These are phyloP conservation scores for Steinernema khuongi DNA, from an alignment of 1,140 invertebrate genomes.

Conservation along the genomic window DNA sequence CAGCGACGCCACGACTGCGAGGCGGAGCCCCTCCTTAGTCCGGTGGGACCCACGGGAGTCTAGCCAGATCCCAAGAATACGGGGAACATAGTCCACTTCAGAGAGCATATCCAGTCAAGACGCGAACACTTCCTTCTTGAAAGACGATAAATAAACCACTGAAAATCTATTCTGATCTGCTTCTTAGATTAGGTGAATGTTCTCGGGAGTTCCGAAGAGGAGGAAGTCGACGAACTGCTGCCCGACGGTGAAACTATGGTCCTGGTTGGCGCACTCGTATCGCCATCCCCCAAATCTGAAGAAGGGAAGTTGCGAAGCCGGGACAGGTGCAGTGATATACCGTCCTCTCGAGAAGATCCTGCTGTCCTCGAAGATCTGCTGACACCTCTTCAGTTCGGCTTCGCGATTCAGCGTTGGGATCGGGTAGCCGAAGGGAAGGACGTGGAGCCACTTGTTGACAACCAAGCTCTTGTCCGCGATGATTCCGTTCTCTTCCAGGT, in stretches of 20 bases:
- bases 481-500: slow-evolving; percentile 22
- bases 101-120: no score
- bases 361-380: slow-evolving; percentile 23
- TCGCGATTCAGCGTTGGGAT: slow-evolving; percentile 30
- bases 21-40: neutral
- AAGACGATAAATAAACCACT: no score
- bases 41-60: no score
- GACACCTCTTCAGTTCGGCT: slow-evolving; percentile 8
- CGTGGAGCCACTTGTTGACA: slow-evolving; percentile 21
- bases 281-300: slow-evolving; percentile 36
- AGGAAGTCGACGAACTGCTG: slow-evolving; percentile 22
- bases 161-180: no score
- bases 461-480: neutral
- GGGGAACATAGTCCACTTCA: no score
- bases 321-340: neutral
- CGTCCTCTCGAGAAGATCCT: slow-evolving; percentile 30
- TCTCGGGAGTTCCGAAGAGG: slow-evolving; percentile 25
- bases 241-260: slow-evolving; percentile 35
- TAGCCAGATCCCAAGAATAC: no score
- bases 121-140: no score
- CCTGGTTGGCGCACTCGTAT: slow-evolving; percentile 31
- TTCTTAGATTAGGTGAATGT: neutral
- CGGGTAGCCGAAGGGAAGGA: slow-evolving; percentile 31
- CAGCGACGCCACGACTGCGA: neutral
- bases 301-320: slow-evolving; percentile 8